These are phyloP conservation scores for Orthosia incerta DNA, from an alignment of 2,888 invertebrate genomes.

Conservation along the genomic window DNA sequence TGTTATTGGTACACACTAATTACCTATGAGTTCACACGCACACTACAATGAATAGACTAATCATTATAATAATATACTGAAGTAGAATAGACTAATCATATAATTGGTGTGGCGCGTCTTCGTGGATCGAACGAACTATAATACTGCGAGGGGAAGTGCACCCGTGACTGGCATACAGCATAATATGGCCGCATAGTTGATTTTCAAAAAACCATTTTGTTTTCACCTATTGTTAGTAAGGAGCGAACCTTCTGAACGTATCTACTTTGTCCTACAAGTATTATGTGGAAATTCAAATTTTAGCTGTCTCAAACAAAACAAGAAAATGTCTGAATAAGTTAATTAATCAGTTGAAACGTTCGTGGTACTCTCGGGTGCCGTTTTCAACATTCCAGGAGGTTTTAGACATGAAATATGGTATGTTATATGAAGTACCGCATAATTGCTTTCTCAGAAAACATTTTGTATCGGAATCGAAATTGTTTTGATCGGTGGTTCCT, in stretches of 20 bases:
- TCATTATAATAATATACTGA: no score
- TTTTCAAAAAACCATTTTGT: no score
- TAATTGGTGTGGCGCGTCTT: no score
- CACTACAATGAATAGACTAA: no score
- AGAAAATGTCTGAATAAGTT: constrained; percentile 57
- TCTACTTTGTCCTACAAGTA: constrained; percentile 32
- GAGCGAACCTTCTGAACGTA: background rate
- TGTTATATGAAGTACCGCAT: constrained; percentile 6
- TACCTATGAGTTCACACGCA: no score
- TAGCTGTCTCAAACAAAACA: constrained; percentile 54
- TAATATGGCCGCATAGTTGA: no score
- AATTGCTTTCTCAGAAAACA: constrained; percentile 31
- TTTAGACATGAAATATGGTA: constrained; percentile 32
- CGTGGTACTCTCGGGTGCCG: constrained; percentile 17
- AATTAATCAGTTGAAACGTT: constrained; percentile 59
- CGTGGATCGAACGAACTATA: no score
- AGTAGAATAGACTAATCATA: no score
- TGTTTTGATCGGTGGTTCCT: constrained; percentile 33
- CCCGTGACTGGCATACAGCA: no score
- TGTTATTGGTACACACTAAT: no score
- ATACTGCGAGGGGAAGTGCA: no score
- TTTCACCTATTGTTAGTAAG: background rate
- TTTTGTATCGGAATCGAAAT: constrained; percentile 31
- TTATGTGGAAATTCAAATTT: constrained; percentile 52
- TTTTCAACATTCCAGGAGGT: constrained; percentile 27